Evolutionary conservation across 1,140 invertebrate genomes (phyloP), one percentile per base, ranked within the genome.

Genomic region (Trachelipus rathkii): DNA sequence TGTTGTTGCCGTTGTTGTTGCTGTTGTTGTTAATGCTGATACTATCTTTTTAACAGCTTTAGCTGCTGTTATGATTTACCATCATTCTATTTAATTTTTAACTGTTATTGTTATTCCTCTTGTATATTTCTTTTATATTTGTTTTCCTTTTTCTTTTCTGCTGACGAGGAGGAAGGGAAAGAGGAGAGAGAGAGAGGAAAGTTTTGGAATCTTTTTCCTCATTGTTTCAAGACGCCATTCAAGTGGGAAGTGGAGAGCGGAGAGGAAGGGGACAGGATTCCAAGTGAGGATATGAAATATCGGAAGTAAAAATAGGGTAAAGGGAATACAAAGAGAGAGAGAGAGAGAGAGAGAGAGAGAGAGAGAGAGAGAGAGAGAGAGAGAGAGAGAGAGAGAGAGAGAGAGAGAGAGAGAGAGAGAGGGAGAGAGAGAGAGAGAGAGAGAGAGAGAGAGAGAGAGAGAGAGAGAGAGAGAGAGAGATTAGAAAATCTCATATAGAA

Each of bases 371-470:
- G 50, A 15, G 50, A 15, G 50, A 15, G 50, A 15, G 50, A 15
- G 11, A 19, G 50, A 19, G 50, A 60, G 50, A 15, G 50, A 15
- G 50, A 15, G 50, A 15, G 50, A 15, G 50, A 15, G 50, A 15
- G 50, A 15, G 50, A 15, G 2, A 15, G 50, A 15, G 2, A 15
- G 50, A 15, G 50, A 15, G 50, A 15, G 50, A 15, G 50, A 4
- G 50, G 4, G 50, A 15, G 2, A 4, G 50, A 15, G 50, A 15
- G 50, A 15, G 1, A 15, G 9, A 10, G 46, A 50, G 46, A 50
- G 46, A 50, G 46, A 50, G 46, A 50, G 46, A 50, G 46, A 50
- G 46, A 50, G 46, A 50, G 46, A 50, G 46, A 50, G 46, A 50
- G 46, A 60, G 2, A 60, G 1, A 8, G 50, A n/a, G n/a, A n/a